These are phyloP conservation scores for Limenitis camilla DNA, from an alignment of 2,888 invertebrate species.

Conservation along the genomic window DNA sequence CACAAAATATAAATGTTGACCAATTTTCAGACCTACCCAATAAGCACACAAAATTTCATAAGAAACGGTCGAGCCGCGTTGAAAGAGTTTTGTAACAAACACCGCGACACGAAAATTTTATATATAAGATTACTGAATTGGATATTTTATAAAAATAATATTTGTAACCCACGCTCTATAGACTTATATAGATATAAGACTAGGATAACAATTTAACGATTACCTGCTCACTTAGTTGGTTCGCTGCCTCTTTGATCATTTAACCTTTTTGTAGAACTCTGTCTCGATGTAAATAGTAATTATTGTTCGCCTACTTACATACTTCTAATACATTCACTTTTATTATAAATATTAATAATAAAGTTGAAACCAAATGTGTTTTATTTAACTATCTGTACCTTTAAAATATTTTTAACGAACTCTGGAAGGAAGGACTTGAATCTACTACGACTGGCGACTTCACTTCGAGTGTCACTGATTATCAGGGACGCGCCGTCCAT, in stretches of 20 bases:
- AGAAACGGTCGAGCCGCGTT: too few species aligned
- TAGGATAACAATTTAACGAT: constrained; percentile 8
- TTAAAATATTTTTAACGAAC: too few species aligned
- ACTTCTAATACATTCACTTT: constrained; percentile 62
- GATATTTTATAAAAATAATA: constrained; percentile 3
- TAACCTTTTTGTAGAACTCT: constrained; percentile 17
- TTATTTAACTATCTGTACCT: constrained; percentile 2
- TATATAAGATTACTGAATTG: too few species aligned
- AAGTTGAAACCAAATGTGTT: constrained; percentile 22
- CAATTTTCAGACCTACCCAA: too few species aligned
- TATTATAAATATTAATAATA: constrained; percentile 44
- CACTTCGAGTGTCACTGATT: too few species aligned
- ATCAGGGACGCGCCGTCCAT: too few species aligned
- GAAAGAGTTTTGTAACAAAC: too few species aligned
- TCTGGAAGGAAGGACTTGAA: too few species aligned
- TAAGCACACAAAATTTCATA: too few species aligned
- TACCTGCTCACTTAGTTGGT: constrained; percentile 18
- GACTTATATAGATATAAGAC: constrained; percentile 10
- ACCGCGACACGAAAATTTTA: too few species aligned
- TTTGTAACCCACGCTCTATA: constrained; percentile 7
- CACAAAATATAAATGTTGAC: too few species aligned
- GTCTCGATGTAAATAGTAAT: constrained; percentile 50
- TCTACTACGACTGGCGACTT: too few species aligned
- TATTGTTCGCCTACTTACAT: constrained; percentile 57
- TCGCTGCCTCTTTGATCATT: constrained; percentile 24